Base-by-base conservation (phyloP, 2,888 invertebrate genomes). In the Camptogramma bilineatum region DNA sequence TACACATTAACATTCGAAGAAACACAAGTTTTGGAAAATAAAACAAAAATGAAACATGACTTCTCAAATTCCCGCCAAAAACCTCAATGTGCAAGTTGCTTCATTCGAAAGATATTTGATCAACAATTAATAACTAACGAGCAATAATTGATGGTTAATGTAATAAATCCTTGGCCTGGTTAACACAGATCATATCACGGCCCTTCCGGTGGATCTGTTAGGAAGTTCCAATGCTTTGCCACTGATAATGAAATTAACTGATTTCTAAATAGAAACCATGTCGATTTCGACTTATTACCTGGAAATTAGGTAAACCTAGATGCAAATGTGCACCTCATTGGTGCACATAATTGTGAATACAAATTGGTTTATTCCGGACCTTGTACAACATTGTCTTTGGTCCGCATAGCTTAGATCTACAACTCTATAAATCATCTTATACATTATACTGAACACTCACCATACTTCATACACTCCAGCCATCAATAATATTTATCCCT, bases 141-240 rank as follows among this genome's bases (percentile, higher is more conserved):
- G 52, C 64, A 55, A 66, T 64, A 50, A 68, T 47, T 54, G 62
- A 55, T 68, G 60, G 48, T 55, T 44, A 62, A 68, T 61, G 59
- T 68, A 73, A 72, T 69, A 54, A 66, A 64, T 62, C 73, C 82
- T 81, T 82, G 80, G 78, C 74, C 75, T 76, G 66, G 70, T 73
- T 79, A 70, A 52, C 44, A 58, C 46, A 57, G 72, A 73, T 73
- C 68, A 53, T 80, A 80, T 79, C 81, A 74, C 46, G 68, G 71
- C 24, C 69, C 71, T 80, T 81, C 81, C 80, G 76, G 55, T 62
- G 55, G 64, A 47, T 8, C 58, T 13, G 46, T 50, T 68, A 69
- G 70, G 70, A 68, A 62, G 61, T 59, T 31, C 52, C 52, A 56
- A 56, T 52, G 39, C 44, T 34, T 21, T 21, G 21, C 47, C 10